Percentiles rank a stretch among this genome's conserved stretches.
Evolutionary conservation across 2,113 vertebrate genomes (phyloP).

Genomic region (Catagonus wagneri): DNA sequence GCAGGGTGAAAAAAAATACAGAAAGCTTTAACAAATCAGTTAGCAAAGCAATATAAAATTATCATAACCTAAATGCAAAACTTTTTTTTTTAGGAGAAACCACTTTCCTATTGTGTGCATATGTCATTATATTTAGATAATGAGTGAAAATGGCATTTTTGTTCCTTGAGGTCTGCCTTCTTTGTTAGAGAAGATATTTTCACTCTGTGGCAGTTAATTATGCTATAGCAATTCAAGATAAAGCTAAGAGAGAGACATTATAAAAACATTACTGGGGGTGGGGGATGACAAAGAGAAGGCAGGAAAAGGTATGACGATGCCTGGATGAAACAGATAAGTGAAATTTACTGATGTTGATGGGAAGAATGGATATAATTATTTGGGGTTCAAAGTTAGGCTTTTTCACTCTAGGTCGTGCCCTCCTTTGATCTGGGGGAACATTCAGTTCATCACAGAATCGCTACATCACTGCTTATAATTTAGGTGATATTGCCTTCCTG

Average conservation of each 20-base stretch:
- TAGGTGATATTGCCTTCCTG: background rate
- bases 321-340: background rate
- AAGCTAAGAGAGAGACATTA: background rate
- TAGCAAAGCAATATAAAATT: constrained; percentile 69
- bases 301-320: background rate
- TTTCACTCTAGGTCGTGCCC: background rate
- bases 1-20: background rate
- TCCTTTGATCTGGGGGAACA: background rate
- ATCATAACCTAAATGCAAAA: background rate
- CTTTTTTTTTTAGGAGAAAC: background rate
- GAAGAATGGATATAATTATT: background rate
- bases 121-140: constrained; percentile 48
- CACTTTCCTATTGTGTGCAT: constrained; percentile 33
- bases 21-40: constrained; percentile 66
- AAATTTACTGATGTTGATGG: background rate
- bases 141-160: constrained; percentile 42
- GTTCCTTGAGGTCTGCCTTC: constrained; percentile 2
- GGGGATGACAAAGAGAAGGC: background rate
- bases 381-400: background rate
- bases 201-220: constrained; percentile 60
- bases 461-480: background rate
- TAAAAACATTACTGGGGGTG: background rate
- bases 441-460: background rate
- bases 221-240: constrained; percentile 20
- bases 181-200: constrained; percentile 55